Percentiles rank a stretch among this genome's conserved stretches.
Evolutionary conservation across 2,113 vertebrate species (phyloP).

Genomic region (Tapirus terrestris): DNA sequence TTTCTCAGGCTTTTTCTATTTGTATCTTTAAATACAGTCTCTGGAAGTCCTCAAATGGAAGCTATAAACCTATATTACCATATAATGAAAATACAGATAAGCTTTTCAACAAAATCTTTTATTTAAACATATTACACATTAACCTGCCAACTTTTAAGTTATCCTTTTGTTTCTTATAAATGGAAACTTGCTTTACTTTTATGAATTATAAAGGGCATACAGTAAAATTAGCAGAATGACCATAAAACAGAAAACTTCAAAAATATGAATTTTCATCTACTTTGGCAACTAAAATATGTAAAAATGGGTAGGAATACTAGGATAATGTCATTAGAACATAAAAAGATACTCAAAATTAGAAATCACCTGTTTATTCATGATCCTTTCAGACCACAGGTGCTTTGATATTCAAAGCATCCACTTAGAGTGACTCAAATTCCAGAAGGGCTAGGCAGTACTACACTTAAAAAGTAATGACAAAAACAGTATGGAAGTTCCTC

Average conservation of each 20-base stretch:
- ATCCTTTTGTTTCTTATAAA: neutral
- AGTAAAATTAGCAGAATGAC: conserved; percentile 21
- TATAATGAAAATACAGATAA: conserved; percentile 27
- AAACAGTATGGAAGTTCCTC: neutral
- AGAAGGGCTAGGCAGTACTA: neutral
- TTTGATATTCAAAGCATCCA: conserved; percentile 45
- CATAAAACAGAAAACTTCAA: conserved; percentile 33
- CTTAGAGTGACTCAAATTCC: conserved; percentile 37
- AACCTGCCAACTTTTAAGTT: neutral
- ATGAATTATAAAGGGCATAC: conserved; percentile 7
- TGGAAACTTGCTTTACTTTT: neutral
- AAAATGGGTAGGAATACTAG: neutral
- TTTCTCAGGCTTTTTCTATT: conserved; percentile 21
- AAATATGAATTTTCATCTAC: conserved; percentile 19
- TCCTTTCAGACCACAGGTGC: conserved; percentile 25
- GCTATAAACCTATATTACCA: conserved; percentile 5
- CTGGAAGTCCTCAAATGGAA: conserved; percentile 6
- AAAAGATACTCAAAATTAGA: conserved; percentile 53
- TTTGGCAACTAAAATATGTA: conserved; percentile 21
- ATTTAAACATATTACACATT: neutral
- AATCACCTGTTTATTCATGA: conserved; percentile 48
- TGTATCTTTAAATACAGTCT: neutral
- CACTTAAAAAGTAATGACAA: neutral
- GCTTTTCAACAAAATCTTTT: neutral
- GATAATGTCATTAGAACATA: conserved; percentile 1